These are phyloP conservation scores for Amphipoea oculea DNA, from an alignment of 2,888 invertebrate species.

Conservation along the genomic window DNA sequence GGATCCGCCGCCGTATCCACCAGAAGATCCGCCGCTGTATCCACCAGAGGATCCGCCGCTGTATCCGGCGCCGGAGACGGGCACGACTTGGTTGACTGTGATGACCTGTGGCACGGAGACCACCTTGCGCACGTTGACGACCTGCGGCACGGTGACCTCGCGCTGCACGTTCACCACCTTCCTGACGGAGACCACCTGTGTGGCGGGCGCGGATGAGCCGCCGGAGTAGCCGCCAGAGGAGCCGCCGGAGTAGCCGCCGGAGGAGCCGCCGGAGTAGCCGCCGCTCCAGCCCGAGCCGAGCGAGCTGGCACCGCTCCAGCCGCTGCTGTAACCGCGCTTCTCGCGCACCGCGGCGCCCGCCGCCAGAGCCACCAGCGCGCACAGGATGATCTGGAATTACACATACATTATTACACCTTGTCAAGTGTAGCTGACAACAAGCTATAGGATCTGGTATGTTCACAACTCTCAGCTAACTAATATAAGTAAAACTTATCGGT, in stretches of 20 bases:
- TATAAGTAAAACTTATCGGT: neutral
- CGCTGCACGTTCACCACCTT: slow-evolving; percentile 56
- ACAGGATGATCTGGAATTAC: slow-evolving; percentile 45
- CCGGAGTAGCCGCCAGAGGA: slow-evolving; percentile 33
- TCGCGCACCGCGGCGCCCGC: slow-evolving; percentile 56
- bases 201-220: slow-evolving; percentile 35
- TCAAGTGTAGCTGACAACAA: neutral
- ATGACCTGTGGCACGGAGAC: slow-evolving; percentile 79
- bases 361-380: slow-evolving; percentile 47
- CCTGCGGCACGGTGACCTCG: slow-evolving; percentile 73
- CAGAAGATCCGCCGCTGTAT: no score
- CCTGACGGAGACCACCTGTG: slow-evolving; percentile 35
- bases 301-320: neutral
- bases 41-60: slow-evolving; percentile 46
- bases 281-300: no score
- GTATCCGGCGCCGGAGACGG: slow-evolving; percentile 58
- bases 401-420: slow-evolving; percentile 2
- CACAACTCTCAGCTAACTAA: neutral
- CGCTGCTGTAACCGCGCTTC: slow-evolving; percentile 57
- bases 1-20: slow-evolving; percentile 38
- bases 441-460: neutral
- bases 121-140: slow-evolving; percentile 74
- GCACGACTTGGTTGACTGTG: slow-evolving; percentile 74
- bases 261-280: slow-evolving; percentile 1
- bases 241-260: slow-evolving; percentile 28